These are phyloP conservation scores for Rotaria sp. DNA, from an alignment of 2,888 invertebrate genomes.

Conservation along the genomic window DNA sequence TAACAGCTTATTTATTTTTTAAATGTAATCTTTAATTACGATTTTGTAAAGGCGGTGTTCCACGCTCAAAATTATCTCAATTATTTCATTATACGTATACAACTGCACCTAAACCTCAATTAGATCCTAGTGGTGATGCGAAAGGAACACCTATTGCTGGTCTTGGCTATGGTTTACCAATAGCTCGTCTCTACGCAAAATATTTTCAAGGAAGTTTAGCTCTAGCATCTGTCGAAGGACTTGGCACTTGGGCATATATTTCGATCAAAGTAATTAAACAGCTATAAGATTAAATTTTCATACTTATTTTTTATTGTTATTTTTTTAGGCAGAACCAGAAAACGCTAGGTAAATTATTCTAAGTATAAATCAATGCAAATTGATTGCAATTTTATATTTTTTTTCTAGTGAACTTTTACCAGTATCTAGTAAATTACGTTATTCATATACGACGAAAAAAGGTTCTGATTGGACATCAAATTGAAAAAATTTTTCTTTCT, in stretches of 20 bases:
- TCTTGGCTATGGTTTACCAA: conserved; percentile 92
- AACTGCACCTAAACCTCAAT: conserved; percentile 64
- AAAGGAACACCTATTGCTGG: conserved; percentile 50
- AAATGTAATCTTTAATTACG: too few relatives aligned
- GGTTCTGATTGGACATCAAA: conserved; percentile 5
- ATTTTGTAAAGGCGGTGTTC: conserved; percentile 64
- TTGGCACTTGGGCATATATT: conserved; percentile 89
- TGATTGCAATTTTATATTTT: neutral
- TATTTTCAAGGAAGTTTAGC: conserved; percentile 95
- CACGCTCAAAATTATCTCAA: conserved; percentile 67
- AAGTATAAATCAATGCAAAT: neutral
- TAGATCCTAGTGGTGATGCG: neutral
- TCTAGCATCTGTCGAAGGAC: conserved; percentile 85
- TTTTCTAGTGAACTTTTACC: neutral
- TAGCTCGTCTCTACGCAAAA: conserved; percentile 87
- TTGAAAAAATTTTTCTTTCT: neutral
- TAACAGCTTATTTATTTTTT: too few relatives aligned
- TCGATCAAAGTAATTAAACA: conserved; percentile 77
- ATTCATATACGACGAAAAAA: neutral
- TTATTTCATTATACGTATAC: conserved; percentile 99
- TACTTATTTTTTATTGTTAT: neutral
- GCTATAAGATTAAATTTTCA: neutral
- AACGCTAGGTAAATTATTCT: neutral
- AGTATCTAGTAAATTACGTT: neutral
- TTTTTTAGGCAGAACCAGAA: neutral